Percentiles rank a stretch among this genome's conserved stretches.
Conservation (phyloP, 2,113 vertebrate species). For the Pollachius pollachius region DNA sequence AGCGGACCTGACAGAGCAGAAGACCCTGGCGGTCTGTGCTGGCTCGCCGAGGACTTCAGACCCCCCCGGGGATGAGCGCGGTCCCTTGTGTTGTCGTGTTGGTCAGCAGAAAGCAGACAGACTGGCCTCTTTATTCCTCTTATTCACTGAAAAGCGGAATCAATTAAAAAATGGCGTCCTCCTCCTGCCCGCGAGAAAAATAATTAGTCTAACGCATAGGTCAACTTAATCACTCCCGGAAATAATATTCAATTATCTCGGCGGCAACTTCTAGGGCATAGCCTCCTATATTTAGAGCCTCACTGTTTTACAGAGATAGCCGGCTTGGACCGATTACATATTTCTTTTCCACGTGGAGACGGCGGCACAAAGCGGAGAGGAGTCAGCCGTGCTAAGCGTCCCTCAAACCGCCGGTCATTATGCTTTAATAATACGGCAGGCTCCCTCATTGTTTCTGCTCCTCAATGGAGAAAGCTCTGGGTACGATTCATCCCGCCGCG, state of each 20-base stretch:
- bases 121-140: conserved; percentile 52
- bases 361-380: conserved; percentile 58
- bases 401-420: conserved; percentile 53
- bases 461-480: conserved; percentile 30
- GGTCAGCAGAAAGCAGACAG: conserved; percentile 39
- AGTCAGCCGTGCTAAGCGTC: conserved; percentile 50
- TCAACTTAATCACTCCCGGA: conserved; percentile 80
- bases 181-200: conserved; percentile 67
- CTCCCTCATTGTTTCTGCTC: conserved; percentile 49
- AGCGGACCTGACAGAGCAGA: no score
- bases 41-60: conserved; percentile 17
- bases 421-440: conserved; percentile 58
- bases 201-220: conserved; percentile 78
- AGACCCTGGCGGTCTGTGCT: conserved; percentile 11
- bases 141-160: conserved; percentile 67
- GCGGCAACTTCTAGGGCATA: conserved; percentile 67
- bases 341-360: conserved; percentile 51
- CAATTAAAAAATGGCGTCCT: conserved; percentile 67
- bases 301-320: conserved; percentile 65
- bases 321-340: conserved; percentile 44
- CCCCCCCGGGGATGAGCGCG: not conserved
- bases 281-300: conserved; percentile 68
- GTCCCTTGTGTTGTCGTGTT: conserved; percentile 30
- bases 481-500: conserved; percentile 37
- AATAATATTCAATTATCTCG: conserved; percentile 80